phyloP scores from a whole-genome alignment of 2,113 vertebrate genomes.

The Grantiella picta region DNA sequence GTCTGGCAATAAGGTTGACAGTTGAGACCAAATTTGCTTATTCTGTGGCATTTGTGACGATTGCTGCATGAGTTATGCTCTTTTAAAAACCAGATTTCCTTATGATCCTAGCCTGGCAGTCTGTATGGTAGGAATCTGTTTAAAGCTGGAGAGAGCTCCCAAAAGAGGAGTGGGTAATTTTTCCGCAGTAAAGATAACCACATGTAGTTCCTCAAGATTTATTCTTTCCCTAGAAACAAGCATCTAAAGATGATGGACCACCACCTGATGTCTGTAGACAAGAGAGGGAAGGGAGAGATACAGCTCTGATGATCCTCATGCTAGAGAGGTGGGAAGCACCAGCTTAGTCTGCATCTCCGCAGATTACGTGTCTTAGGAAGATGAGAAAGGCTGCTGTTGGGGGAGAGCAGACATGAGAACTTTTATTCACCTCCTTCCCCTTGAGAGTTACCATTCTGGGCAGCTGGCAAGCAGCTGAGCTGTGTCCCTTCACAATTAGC shows the following conservation, averaged over 20 bases:
- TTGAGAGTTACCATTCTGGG: not conserved
- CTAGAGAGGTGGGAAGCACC: not conserved
- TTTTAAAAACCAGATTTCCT: constrained; percentile 39
- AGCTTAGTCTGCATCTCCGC: not conserved
- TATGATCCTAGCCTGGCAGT: not conserved
- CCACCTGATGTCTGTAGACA: constrained; percentile 5
- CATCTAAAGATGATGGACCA: not conserved
- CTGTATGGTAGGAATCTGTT: not conserved
- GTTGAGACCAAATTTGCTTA: constrained; percentile 40
- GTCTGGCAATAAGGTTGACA: constrained; percentile 45
- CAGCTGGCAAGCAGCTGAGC: constrained; percentile 40
- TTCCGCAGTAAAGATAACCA: not conserved
- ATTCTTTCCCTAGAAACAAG: not conserved
- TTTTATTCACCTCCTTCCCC: not conserved
- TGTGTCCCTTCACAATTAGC: not conserved
- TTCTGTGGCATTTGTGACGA: constrained; percentile 51
- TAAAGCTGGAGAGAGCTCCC: not conserved
- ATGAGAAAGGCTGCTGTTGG: not conserved
- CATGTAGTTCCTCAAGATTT: not conserved
- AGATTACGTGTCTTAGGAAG: not conserved
- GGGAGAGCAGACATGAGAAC: not conserved
- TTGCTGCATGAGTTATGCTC: not conserved
- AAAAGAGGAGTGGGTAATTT: not conserved
- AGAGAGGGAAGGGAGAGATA: not conserved
- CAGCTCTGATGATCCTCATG: not conserved